Percentiles rank a stretch among this genome's conserved stretches.
These are phyloP conservation scores for Dryas iulia DNA, from an alignment of 1,140 invertebrate species.

Conservation along the genomic window DNA sequence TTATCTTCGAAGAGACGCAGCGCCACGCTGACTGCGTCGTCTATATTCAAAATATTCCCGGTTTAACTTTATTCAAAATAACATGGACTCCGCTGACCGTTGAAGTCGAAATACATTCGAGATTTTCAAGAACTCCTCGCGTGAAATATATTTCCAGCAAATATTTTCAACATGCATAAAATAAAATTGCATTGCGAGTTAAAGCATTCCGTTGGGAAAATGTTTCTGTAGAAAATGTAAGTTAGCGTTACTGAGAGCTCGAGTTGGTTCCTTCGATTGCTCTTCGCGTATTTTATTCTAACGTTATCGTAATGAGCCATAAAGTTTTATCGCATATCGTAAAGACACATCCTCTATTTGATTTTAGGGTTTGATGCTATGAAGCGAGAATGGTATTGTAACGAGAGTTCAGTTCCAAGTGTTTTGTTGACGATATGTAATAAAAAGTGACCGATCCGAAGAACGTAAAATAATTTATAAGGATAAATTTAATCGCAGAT, in stretches of 20 bases:
- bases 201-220: constrained; percentile 1
- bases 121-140: constrained; percentile 8
- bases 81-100: constrained; percentile 7
- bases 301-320: constrained; percentile 59
- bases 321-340: constrained; percentile 59
- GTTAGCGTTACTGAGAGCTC: constrained; percentile 29
- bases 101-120: constrained; percentile 4
- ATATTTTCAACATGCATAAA: constrained; percentile 17
- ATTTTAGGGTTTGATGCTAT: constrained; percentile 37
- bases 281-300: constrained; percentile 52
- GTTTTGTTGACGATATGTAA: neutral
- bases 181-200: constrained; percentile 7
- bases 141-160: constrained; percentile 15
- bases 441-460: neutral
- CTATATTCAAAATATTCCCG: constrained; percentile 10
- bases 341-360: constrained; percentile 49
- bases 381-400: constrained; percentile 32
- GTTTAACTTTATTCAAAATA: constrained; percentile 4
- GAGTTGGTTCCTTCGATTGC: constrained; percentile 50
- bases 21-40: constrained; percentile 48
- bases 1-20: constrained; percentile 22
- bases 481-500: neutral
- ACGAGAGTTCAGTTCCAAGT: neutral
- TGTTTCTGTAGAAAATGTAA: constrained; percentile 13
- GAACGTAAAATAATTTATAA: neutral